Evolutionary conservation across 2,113 vertebrate species (phyloP).

Genomic region (Callaeas wilsoni): DNA sequence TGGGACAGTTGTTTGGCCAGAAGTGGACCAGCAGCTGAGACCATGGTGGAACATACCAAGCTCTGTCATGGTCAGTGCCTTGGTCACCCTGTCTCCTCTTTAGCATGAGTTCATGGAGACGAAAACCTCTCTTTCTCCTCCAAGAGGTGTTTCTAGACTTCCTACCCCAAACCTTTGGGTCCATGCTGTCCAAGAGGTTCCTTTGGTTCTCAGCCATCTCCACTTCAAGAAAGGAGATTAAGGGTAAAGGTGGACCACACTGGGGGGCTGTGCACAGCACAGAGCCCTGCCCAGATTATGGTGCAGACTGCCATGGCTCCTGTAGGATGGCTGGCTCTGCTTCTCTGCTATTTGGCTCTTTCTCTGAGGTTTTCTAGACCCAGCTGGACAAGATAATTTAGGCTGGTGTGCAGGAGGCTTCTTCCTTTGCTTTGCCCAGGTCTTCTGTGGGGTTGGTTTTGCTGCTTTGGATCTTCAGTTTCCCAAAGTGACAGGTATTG

Average conservation of each 20-base stretch:
- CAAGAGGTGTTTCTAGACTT: not conserved
- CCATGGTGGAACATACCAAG: not conserved
- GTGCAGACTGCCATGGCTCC: not conserved
- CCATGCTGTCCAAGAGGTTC: not conserved
- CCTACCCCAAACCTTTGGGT: not conserved
- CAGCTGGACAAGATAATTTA: not conserved
- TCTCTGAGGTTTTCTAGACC: not conserved
- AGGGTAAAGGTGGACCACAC: not conserved
- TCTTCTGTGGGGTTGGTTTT: not conserved
- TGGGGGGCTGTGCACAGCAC: fast-evolving
- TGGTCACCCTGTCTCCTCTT: not conserved
- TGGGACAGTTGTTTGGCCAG: not conserved
- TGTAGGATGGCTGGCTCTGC: not conserved
- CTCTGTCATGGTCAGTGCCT: fast-evolving
- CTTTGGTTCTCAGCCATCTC: not conserved
- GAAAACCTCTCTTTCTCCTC: not conserved
- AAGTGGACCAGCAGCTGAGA: not conserved
- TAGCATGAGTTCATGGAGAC: not conserved
- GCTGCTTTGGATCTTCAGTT: not conserved
- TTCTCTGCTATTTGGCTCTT: not conserved
- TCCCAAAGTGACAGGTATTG: not conserved
- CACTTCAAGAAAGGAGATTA: not conserved
- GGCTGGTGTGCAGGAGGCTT: not conserved
- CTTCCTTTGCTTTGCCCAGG: not conserved
- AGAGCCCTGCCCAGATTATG: not conserved